A percentile compares a stretch with the other conserved stretches of the same genome.
Evolutionary conservation across 1,140 invertebrate genomes (phyloP).

Genomic region (Phortica variegata): DNA sequence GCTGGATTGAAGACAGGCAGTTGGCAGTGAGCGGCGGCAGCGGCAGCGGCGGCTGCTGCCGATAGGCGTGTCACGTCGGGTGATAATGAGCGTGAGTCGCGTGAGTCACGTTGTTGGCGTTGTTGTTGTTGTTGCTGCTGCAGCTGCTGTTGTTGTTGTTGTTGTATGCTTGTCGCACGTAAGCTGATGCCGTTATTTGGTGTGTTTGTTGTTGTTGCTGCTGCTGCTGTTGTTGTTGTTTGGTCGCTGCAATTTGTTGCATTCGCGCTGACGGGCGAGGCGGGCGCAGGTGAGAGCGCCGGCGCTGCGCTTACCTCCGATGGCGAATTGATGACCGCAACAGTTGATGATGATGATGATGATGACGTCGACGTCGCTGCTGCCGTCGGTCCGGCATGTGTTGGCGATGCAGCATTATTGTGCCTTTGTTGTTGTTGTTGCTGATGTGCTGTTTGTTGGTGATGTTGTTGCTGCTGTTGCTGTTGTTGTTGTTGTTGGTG

Average conservation of each 20-base stretch:
- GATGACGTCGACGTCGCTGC: background rate
- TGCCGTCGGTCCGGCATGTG: constrained; percentile 5
- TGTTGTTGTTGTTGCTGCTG: constrained; percentile 1
- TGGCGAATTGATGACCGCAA: constrained; percentile 4
- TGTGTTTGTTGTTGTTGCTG: constrained; percentile 24
- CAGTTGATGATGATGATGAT: constrained; percentile 4
- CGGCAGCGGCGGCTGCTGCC: constrained; percentile 41
- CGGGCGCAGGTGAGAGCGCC: constrained; percentile 39
- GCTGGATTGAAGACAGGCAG: constrained; percentile 55
- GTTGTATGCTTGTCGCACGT: too few species aligned
- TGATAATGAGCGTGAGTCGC: constrained; percentile 47
- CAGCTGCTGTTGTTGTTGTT: constrained; percentile 10
- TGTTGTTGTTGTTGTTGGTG: constrained; percentile 32
- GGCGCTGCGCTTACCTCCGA: constrained; percentile 37
- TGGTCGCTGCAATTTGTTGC: too few species aligned
- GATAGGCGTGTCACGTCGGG: constrained; percentile 46
- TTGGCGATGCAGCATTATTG: constrained; percentile 3
- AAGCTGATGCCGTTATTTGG: constrained; percentile 9
- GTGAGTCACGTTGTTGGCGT: constrained; percentile 15
- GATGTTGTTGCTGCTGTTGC: constrained; percentile 24
- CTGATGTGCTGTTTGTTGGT: constrained; percentile 15
- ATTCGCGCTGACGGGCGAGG: constrained; percentile 24
- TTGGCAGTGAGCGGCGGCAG: constrained; percentile 51
- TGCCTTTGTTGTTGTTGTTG: constrained; percentile 20
- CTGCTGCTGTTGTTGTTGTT: constrained; percentile 20